Conservation (phyloP, 2,888 invertebrate species). For the Andrena chrysosceles region DNA sequence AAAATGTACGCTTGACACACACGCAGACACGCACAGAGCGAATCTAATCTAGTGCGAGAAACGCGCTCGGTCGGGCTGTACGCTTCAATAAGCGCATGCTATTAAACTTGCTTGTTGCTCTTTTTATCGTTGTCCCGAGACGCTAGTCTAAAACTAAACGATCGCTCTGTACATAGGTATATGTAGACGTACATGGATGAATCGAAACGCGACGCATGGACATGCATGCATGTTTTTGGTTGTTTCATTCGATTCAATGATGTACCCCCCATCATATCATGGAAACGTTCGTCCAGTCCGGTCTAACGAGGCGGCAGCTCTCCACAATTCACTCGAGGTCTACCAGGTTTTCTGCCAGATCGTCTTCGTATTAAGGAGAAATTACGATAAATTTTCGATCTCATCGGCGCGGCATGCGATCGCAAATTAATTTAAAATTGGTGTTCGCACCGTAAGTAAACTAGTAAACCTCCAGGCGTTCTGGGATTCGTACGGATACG, state of each 20-base stretch:
- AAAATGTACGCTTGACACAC: not conserved
- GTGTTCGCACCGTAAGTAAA: not conserved
- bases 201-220: not conserved
- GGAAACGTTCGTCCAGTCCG: constrained; percentile 9
- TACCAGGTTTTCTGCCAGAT: constrained; percentile 1
- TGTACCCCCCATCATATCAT: too few relatives aligned
- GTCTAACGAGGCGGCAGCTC: not conserved
- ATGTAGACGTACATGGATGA: not conserved
- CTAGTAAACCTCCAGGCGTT: constrained; percentile 21
- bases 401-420: too few relatives aligned
- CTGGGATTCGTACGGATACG: not conserved
- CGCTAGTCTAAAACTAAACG: constrained; percentile 1
- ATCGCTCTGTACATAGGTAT: not conserved
- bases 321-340: not conserved
- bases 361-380: not conserved
- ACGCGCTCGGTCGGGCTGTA: constrained; percentile 3
- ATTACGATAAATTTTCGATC: too few relatives aligned
- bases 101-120: not conserved
- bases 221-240: not conserved
- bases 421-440: not conserved
- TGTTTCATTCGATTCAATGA: not conserved
- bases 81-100: constrained; percentile 35
- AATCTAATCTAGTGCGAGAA: not conserved
- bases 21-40: not conserved
- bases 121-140: constrained; percentile 13